Evolutionary conservation across 1,140 invertebrate genomes (phyloP), one percentile per base, ranked within the genome.

Genomic region (Riptortus pedestris): DNA sequence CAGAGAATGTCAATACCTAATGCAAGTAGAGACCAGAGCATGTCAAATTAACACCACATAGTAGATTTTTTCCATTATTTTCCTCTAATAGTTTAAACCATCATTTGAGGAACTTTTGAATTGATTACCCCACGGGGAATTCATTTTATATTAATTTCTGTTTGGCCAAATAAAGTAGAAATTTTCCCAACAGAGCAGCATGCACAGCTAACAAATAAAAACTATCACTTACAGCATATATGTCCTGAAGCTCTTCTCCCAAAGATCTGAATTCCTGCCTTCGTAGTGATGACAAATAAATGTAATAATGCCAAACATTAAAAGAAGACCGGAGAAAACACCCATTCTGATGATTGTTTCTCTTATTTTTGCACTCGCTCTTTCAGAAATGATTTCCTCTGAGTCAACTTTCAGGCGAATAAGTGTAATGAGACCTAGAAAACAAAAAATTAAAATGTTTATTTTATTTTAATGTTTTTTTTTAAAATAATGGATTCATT

Each of bases 141-240:
- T n/a, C n/a, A n/a, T n/a, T n/a, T n/a, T n/a, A n/a, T n/a, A n/a
- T n/a, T n/a, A n/a, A n/a, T n/a, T n/a, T n/a, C n/a, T n/a, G n/a
- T n/a, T n/a, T n/a, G n/a, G n/a, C n/a, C n/a, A n/a, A n/a, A n/a
- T n/a, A n/a, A n/a, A n/a, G n/a, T n/a, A n/a, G n/a, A n/a, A n/a
- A n/a, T n/a, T n/a, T n/a, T n/a, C n/a, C n/a, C n/a, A n/a, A n/a
- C n/a, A n/a, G n/a, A n/a, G n/a, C n/a, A n/a, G n/a, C n/a, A n/a
- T n/a, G n/a, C n/a, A n/a, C n/a, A n/a, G n/a, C n/a, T n/a, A n/a
- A n/a, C n/a, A n/a, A n/a, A n/a, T n/a, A n/a, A n/a, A n/a, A n/a
- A n/a, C n/a, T n/a, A n/a, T n/a, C n/a, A 81, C 85, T 88, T 79
- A 94, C 91, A 90, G 81, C 69, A 93, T 84, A 71, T 84, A 90